Conservation (phyloP, 2,888 invertebrate genomes). For the Oxycera nigricornis region DNA sequence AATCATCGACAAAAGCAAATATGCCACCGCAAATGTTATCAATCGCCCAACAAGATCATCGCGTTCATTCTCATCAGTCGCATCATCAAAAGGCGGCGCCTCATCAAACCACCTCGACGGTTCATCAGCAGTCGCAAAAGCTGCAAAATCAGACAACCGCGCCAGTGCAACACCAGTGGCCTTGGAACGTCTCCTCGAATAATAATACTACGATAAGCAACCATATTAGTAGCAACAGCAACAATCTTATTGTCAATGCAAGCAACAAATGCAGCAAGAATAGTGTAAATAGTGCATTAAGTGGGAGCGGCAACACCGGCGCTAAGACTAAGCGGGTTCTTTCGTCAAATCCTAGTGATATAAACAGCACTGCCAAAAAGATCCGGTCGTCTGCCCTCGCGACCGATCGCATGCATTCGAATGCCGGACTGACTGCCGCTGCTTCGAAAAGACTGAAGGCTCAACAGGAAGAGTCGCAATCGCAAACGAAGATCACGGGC, state of each 20-base stretch:
- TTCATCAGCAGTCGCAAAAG: slow-evolving; percentile 27
- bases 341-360: slow-evolving; percentile 44
- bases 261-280: slow-evolving; percentile 46
- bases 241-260: slow-evolving; percentile 46
- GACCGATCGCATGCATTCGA: slow-evolving; percentile 24
- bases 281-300: slow-evolving; percentile 48
- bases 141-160: slow-evolving; percentile 32
- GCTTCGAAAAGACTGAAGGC: slow-evolving; percentile 47
- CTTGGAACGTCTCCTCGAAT: slow-evolving; percentile 52
- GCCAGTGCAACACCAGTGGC: slow-evolving; percentile 52
- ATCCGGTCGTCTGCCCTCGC: slow-evolving; percentile 49
- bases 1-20: slow-evolving; percentile 50
- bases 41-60: slow-evolving; percentile 9
- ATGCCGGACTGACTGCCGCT: slow-evolving; percentile 40
- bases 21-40: slow-evolving; percentile 52
- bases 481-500: slow-evolving; percentile 83
- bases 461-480: slow-evolving; percentile 57
- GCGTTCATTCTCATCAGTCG: slow-evolving; percentile 43
- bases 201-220: slow-evolving; percentile 42
- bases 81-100: slow-evolving; percentile 49
- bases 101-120: slow-evolving; percentile 46
- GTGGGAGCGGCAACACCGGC: slow-evolving; percentile 44
- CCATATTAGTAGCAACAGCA: slow-evolving; percentile 35
- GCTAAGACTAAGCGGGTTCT: slow-evolving; percentile 37
- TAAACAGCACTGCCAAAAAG: slow-evolving; percentile 54